Conservation (phyloP, 1,140 invertebrate species). For the Mycetomoellerius zeteki region DNA sequence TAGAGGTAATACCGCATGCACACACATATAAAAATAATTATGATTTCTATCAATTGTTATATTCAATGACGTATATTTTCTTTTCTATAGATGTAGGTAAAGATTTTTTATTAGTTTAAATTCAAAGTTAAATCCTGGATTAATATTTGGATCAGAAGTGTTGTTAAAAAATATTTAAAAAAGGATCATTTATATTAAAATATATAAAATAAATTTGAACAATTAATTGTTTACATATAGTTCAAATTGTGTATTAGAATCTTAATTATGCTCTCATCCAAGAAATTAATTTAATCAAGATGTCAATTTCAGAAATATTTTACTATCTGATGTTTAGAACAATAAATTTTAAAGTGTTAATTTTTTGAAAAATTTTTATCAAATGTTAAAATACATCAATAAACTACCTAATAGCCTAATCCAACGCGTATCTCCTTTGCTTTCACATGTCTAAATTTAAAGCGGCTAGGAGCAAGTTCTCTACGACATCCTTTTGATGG, state of each 20-base stretch:
- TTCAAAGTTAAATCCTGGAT: neutral
- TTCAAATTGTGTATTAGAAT: too few relatives aligned
- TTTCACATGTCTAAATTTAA: neutral
- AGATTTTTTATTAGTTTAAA: neutral
- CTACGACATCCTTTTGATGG: slow-evolving; percentile 49
- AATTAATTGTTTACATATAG: too few relatives aligned
- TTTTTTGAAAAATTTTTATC: neutral
- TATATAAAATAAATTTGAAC: too few relatives aligned
- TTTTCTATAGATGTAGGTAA: neutral
- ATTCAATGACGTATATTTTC: neutral
- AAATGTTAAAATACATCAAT: neutral
- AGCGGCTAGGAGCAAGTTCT: slow-evolving; percentile 6
- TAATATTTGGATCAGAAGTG: neutral
- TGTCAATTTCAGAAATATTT: neutral
- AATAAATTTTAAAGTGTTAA: neutral
- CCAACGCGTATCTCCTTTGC: slow-evolving; percentile 6
- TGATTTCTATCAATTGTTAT: neutral
- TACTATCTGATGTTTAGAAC: too few relatives aligned
- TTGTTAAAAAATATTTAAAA: neutral
- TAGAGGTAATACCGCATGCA: neutral
- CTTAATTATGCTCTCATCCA: neutral
- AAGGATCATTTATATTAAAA: neutral
- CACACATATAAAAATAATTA: neutral
- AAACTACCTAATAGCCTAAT: neutral
- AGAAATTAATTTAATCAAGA: neutral